Evolutionary conservation across 2,797 vertebrate species (phyloP), one percentile per base, ranked within the genome.

Genomic region (Coluber constrictor): DNA sequence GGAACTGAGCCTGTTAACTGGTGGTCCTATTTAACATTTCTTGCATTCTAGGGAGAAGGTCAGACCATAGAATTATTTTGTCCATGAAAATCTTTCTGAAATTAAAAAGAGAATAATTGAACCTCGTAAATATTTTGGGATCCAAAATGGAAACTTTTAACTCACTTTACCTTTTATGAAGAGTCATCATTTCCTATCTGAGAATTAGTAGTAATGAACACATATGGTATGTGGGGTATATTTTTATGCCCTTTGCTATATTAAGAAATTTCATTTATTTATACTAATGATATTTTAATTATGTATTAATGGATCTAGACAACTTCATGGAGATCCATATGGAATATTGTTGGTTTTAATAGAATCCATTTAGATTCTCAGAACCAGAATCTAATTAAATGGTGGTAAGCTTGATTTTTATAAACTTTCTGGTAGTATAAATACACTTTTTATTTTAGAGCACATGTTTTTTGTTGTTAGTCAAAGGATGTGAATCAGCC

Each of bases 181-280:
- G 3, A 83, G 90, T 60, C 15, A 18, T 91, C 88, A 94, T 96
- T 96, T 96, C 95, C 95, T 95, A 15, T 83, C 60, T 92, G 70
- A 25, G 32, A 70, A 89, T 4, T 11, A n/a, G 1, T 15, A 92
- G 79, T 57, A 93, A 57, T 56, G 89, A 91, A 61, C 66, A 70
- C 95, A 90, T 83, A 63, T 0, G 27, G 61, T 63, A 89, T 91
- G 89, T 90, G 90, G 90, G 92, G 93, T 95, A 93, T 88, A 3
- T 90, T 94, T 90, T 92, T 74, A 83, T 88, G 90, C 90, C 90
- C 89, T 88, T 43, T 0, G 74, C 32, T 92, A n/a, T 11, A 15
- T 90, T 74, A 90, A 90, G 83, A 66, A 93, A 92, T 95, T 95
- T 95, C 92, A 57, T 55, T 94, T 63, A 25, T 63, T 63, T 63